phyloP scores from a whole-genome alignment of 1,140 invertebrate genomes.

The Micrasema minimum region DNA sequence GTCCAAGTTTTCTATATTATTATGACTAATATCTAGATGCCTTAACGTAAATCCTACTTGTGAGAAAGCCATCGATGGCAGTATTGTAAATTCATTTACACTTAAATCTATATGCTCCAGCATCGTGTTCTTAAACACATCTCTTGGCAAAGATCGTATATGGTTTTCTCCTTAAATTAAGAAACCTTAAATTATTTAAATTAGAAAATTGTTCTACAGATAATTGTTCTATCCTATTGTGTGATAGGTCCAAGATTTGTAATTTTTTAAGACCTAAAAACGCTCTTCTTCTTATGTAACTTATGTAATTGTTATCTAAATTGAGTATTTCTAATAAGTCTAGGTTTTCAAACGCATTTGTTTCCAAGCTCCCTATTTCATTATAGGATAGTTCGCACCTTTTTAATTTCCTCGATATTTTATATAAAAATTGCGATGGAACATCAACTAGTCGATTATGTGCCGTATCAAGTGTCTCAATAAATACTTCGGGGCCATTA shows the following conservation, averaged over 20 bases:
- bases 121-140: conserved; percentile 83
- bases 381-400: conserved; percentile 81
- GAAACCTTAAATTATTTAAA: conserved; percentile 77
- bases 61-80: conserved; percentile 76
- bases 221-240: conserved; percentile 80
- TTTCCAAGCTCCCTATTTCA: conserved; percentile 75
- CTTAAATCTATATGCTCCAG: conserved; percentile 84
- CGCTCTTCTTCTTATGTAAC: conserved; percentile 77
- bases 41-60: conserved; percentile 82
- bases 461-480: conserved; percentile 78
- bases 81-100: conserved; percentile 80
- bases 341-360: conserved; percentile 76
- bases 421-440: conserved; percentile 72
- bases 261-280: conserved; percentile 78
- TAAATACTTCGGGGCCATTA: conserved; percentile 65
- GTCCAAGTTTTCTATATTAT: conserved; percentile 87
- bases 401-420: conserved; percentile 71
- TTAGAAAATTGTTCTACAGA: conserved; percentile 84
- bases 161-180: conserved; percentile 83
- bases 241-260: conserved; percentile 82
- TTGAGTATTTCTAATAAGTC: conserved; percentile 78
- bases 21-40: conserved; percentile 81
- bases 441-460: conserved; percentile 75
- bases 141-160: conserved; percentile 78
- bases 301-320: conserved; percentile 79